phyloP scores from a whole-genome alignment of 2,888 invertebrate genomes.

The Aleiodes alternator region DNA sequence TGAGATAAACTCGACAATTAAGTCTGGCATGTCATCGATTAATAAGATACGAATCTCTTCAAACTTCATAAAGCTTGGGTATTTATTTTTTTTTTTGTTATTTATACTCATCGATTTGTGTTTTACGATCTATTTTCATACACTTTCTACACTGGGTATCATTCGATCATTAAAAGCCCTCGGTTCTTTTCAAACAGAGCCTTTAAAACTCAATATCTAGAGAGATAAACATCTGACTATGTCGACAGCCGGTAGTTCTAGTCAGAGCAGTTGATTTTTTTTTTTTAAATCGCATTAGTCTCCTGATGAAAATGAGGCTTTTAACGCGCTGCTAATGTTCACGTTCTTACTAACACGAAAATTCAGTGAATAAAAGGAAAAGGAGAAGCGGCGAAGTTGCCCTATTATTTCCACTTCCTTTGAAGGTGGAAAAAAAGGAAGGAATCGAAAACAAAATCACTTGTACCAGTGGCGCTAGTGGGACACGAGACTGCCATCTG shows the following conservation, averaged over 20 bases:
- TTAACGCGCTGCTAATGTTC: slow-evolving; percentile 11
- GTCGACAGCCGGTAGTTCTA: slow-evolving; percentile 23
- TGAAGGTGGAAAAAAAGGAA: background rate
- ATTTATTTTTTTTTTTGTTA: too few species aligned
- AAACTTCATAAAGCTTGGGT: slow-evolving; percentile 16
- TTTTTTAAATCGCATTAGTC: background rate
- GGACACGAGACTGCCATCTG: slow-evolving; percentile 53
- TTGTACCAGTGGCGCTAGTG: slow-evolving; percentile 29
- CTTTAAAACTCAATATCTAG: slow-evolving; percentile 13
- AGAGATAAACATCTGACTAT: slow-evolving; percentile 24
- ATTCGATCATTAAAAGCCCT: slow-evolving; percentile 21
- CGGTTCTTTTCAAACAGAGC: background rate
- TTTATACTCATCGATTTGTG: slow-evolving; percentile 32
- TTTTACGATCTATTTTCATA: slow-evolving; percentile 31
- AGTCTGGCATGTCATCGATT: slow-evolving; percentile 31
- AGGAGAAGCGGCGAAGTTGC: background rate
- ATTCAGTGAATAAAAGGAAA: background rate
- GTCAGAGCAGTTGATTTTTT: slow-evolving; percentile 19
- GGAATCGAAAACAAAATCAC: background rate
- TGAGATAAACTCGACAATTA: slow-evolving; percentile 34
- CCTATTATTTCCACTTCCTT: background rate
- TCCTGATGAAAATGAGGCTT: slow-evolving; percentile 16
- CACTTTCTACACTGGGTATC: background rate
- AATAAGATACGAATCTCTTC: slow-evolving; percentile 17
- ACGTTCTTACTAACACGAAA: background rate